Evolutionary conservation across 2,888 invertebrate species (phyloP), one percentile per base, ranked within the genome.

Genomic region (Dexiosoma caninum): DNA sequence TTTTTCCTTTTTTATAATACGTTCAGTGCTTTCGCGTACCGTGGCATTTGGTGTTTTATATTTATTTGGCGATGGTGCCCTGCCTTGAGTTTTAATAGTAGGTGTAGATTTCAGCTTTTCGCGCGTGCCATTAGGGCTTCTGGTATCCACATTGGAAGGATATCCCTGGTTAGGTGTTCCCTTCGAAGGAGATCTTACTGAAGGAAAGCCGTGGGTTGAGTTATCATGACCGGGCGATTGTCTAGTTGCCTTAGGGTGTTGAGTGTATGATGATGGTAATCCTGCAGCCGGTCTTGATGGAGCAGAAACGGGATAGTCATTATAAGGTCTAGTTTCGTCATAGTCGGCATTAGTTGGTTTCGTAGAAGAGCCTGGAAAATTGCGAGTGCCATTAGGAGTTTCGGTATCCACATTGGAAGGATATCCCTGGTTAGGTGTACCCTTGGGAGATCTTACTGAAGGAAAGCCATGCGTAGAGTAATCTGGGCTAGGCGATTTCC

Each of bases 1-100:
- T 30, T 89, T 88, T 60, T 90, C 89, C 82, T 88, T 87, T 10
- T 85, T 84, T 78, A 87, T 70, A 78, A 85, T 85, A 10, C 86
- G 83, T 46, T 85, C 85, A 2, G 89, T 85, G 7, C 78, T 78
- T 42, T 84, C 83, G 2, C 82, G 84, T 7, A 82, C 84, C 1
- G 83, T 85, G 10, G 78, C 83, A 3, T 78, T 85, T 0, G 84
- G 59, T 1, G 66, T 19, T 51, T 78, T 85, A n/a, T 80, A 82
- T 16, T 83, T 84, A 4, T 72, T 32, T 4, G 82, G 79, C n/a
- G 83, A 79, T 2, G 82, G 74, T 4, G 83, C 23, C 6, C 71
- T 69, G n/a, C 76, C 35, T 53, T 55, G 78, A 7, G 53, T 64
- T 51, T 82, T 83, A 21, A 16, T 40, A 9, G 8, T 57, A 1